Base-by-base conservation (phyloP, 2,797 vertebrate genomes). In the Anabas testudineus region DNA sequence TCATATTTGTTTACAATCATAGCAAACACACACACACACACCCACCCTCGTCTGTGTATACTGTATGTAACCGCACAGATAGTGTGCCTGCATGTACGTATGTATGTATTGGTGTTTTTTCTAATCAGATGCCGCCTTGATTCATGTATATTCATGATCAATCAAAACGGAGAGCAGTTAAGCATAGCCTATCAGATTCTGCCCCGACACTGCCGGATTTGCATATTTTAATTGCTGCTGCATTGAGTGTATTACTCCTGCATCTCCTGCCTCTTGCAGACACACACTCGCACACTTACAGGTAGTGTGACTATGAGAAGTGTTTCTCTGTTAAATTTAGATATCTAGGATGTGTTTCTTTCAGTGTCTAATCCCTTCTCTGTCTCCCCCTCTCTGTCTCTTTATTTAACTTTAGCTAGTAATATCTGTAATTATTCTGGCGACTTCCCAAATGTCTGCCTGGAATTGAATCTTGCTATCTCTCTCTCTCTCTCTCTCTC, bases 171-270 rank as follows among this genome's bases (percentile, higher is more conserved):
- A 85, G 78, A 74, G 84, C 86, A 85, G 74, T 76, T 89, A 78
- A 86, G 76, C 84, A 71, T 76, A 67, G 79, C 87, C 87, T 80
- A 86, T 89, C 82, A 82, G 76, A 84, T 84, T 80, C 43, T 82
- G 66, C 66, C 77, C 74, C 1, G 47, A 78, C 81, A 71, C 65
- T 64, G 34, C 19, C 48, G 41, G 66, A 90, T 92, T 85, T 87
- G 55, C 88, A 91, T 84, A 87, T 87, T 89, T 84, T 87, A 90
- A 90, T 91, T 89, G 83, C 76, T 71, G 55, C 76, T 10, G 61
- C 80, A 78, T 76, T 12, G 54, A 81, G 73, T 86, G 63, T 60
- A 74, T 81, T 69, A 80, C 72, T 74, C 59, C 74, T 42, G 47
- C 80, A 66, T 85, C 74, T 51, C 66, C 63, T 81, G 21, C 41